Conservation (phyloP, 2,888 invertebrate genomes). For the Andrena hattorfiana region DNA sequence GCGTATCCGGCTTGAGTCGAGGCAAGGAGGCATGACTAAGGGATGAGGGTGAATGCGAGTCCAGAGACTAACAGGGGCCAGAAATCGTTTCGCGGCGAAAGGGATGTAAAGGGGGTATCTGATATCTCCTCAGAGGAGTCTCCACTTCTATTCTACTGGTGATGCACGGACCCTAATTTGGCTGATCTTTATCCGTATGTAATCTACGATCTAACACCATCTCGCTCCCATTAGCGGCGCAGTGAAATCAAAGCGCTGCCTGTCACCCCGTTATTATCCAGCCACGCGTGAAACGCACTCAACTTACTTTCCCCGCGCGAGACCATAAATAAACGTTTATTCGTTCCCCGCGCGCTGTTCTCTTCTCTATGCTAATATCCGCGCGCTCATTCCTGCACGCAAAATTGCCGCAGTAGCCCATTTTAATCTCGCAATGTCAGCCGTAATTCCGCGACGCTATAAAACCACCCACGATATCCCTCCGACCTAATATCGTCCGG, state of each 20-base stretch:
- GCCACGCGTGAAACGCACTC: slow-evolving; percentile 8
- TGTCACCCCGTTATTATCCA: slow-evolving; percentile 23
- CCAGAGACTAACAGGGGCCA: too few species aligned
- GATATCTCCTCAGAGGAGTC: too few species aligned
- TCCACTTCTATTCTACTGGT: too few species aligned
- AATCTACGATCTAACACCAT: too few species aligned
- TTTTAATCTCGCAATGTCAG: slow-evolving; percentile 67
- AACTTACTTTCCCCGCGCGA: slow-evolving; percentile 19
- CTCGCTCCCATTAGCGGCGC: too few species aligned
- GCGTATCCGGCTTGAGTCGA: slow-evolving; percentile 13
- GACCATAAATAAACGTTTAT: slow-evolving; percentile 62
- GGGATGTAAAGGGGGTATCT: too few species aligned
- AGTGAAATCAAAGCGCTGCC: slow-evolving; percentile 3
- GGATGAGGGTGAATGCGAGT: too few species aligned
- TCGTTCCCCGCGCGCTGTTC: slow-evolving; percentile 27
- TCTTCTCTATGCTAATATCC: slow-evolving; percentile 63
- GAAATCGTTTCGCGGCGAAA: too few species aligned
- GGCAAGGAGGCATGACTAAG: too few species aligned
- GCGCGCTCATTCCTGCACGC: slow-evolving; percentile 57
- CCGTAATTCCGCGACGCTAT: slow-evolving; percentile 64
- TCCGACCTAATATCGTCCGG: slow-evolving; percentile 58
- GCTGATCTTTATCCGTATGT: background rate
- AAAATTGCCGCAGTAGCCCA: slow-evolving; percentile 63
- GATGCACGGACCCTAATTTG: too few species aligned
- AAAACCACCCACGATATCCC: slow-evolving; percentile 56